Evolutionary conservation across 2,113 vertebrate species (phyloP).

Genomic region (Blennius ocellaris): DNA sequence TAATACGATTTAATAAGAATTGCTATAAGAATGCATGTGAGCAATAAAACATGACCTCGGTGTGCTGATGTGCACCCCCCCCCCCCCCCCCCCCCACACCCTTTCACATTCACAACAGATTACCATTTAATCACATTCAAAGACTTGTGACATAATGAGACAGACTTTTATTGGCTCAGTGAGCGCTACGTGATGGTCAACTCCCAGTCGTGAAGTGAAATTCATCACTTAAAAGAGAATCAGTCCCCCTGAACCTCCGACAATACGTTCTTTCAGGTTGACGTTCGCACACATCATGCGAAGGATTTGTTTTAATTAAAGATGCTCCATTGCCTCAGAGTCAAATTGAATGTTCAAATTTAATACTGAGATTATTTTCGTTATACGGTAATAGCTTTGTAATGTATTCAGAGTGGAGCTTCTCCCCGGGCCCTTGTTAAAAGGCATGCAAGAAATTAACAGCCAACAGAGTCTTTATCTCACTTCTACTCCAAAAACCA

Average conservation of each 20-base stretch:
- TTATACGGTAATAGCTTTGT: conserved; percentile 49
- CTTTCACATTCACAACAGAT: conserved; percentile 46
- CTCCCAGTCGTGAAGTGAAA: conserved; percentile 6
- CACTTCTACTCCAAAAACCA: conserved; percentile 52
- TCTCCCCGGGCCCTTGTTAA: conserved; percentile 64
- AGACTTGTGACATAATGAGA: conserved; percentile 10
- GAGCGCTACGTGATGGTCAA: conserved; percentile 2
- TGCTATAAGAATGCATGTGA: conserved; percentile 25
- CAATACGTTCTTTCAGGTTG: conserved; percentile 4
- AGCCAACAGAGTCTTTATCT: conserved; percentile 65
- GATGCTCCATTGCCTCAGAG: conserved; percentile 42
- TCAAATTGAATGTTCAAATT: conserved; percentile 66
- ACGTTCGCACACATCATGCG: conserved; percentile 12
- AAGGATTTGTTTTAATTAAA: conserved; percentile 74
- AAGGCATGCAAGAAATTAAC: conserved; percentile 69
- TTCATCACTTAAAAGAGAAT: background rate
- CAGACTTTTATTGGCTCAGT: conserved; percentile 9
- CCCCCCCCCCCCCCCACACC: background rate
- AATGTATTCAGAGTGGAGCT: conserved; percentile 51
- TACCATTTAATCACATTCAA: conserved; percentile 53
- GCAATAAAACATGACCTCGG: conserved; percentile 27
- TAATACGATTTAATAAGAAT: conserved; percentile 33
- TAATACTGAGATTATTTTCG: conserved; percentile 54
- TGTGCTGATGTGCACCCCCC: background rate
- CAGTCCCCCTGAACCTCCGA: background rate